phyloP scores from a whole-genome alignment of 2,113 vertebrate species.

The Misgurnus mizolepis region DNA sequence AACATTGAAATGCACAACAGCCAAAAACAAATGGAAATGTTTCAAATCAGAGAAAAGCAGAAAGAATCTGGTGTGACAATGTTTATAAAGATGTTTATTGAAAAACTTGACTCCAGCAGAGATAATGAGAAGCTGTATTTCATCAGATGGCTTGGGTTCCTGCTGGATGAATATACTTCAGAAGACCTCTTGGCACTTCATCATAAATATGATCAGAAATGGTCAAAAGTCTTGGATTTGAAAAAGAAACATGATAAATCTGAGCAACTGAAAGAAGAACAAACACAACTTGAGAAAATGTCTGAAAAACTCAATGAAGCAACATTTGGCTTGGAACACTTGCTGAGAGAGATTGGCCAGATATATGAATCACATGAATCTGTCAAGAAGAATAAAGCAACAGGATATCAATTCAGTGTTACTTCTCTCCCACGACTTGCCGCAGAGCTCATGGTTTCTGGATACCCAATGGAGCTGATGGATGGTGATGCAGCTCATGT shows the following conservation, averaged over 20 bases:
- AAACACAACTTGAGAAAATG: conserved; percentile 60
- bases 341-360: conserved; percentile 77
- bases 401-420: neutral
- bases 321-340: conserved; percentile 72
- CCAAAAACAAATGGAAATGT: conserved; percentile 63
- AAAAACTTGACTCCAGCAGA: conserved; percentile 51
- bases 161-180: conserved; percentile 60
- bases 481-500: conserved; percentile 79
- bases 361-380: conserved; percentile 72
- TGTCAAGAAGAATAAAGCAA: neutral
- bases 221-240: conserved; percentile 58
- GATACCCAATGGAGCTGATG: conserved; percentile 79
- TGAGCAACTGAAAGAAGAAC: neutral
- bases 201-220: conserved; percentile 60
- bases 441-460: conserved; percentile 75
- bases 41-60: conserved; percentile 64
- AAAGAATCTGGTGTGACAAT: neutral
- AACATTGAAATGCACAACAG: conserved; percentile 61
- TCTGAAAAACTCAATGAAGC: conserved; percentile 60
- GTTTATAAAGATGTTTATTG: conserved; percentile 48
- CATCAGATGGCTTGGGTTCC: conserved; percentile 69
- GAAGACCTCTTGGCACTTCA: conserved; percentile 57
- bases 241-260: conserved; percentile 56
- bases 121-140: conserved; percentile 65
- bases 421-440: conserved; percentile 66